Conservation (phyloP, 2,888 invertebrate species). For the Chrysomela aeneicollis region DNA sequence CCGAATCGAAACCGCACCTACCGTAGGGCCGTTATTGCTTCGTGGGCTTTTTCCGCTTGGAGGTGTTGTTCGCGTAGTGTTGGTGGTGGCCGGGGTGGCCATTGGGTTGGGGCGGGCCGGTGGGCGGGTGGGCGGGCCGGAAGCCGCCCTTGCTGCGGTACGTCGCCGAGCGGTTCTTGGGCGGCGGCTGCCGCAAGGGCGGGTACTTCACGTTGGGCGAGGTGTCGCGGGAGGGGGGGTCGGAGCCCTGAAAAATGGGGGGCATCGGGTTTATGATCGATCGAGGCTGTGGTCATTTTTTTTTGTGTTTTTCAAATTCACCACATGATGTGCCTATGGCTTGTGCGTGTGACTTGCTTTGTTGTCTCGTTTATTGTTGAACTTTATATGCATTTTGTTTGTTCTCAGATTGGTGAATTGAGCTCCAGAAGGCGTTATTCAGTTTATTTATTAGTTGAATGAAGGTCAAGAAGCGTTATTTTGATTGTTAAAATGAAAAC, state of each 20-base stretch:
- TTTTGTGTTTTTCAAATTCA: too few relatives aligned
- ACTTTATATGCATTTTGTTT: too few relatives aligned
- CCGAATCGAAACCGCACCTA: slow-evolving; percentile 27
- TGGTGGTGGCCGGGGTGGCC: slow-evolving; percentile 39
- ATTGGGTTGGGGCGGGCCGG: slow-evolving; percentile 41
- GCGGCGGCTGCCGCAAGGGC: slow-evolving; percentile 42
- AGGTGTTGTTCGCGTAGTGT: slow-evolving; percentile 43
- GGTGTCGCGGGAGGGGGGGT: slow-evolving; percentile 58
- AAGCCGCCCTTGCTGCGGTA: slow-evolving; percentile 37
- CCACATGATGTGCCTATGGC: too few relatives aligned
- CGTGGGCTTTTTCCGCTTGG: slow-evolving; percentile 49
- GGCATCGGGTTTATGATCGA: too few relatives aligned
- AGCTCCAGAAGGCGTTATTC: too few relatives aligned
- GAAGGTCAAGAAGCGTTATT: too few relatives aligned
- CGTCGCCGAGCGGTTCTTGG: slow-evolving; percentile 29
- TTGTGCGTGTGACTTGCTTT: too few relatives aligned
- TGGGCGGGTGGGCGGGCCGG: slow-evolving; percentile 40
- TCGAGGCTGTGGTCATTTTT: too few relatives aligned
- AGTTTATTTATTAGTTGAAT: too few relatives aligned
- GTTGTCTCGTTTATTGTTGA: too few relatives aligned
- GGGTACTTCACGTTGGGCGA: slow-evolving; percentile 56
- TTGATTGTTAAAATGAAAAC: too few relatives aligned
- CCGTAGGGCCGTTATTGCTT: slow-evolving; percentile 45
- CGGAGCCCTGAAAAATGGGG: slow-evolving; percentile 54
- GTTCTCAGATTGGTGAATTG: too few relatives aligned